These are phyloP conservation scores for Drosophila subsilvestris DNA, from an alignment of 2,888 invertebrate species.

Conservation along the genomic window DNA sequence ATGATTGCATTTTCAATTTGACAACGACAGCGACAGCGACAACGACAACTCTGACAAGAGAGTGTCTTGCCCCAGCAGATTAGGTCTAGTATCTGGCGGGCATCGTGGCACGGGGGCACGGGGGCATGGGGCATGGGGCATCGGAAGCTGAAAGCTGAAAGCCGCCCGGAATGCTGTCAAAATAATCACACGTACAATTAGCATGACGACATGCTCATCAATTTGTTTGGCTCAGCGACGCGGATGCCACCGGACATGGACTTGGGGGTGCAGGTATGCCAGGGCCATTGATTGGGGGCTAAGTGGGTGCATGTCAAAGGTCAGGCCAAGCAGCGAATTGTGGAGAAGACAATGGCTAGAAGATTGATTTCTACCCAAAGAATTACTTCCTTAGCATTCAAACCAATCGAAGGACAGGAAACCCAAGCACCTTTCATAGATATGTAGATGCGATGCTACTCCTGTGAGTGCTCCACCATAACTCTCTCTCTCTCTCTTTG, in stretches of 20 bases:
- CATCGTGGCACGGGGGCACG: constrained; percentile 8
- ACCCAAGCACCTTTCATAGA: too few relatives aligned
- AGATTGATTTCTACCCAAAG: background rate
- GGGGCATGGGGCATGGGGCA: background rate
- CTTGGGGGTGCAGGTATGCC: constrained; percentile 26
- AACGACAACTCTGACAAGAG: background rate
- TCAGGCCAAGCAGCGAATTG: too few relatives aligned
- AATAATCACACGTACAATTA: constrained; percentile 82
- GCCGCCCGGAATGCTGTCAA: constrained; percentile 66
- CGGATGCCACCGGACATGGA: too few relatives aligned
- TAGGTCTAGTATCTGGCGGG: background rate
- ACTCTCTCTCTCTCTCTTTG: too few relatives aligned
- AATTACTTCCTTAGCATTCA: background rate
- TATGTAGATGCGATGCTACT: too few relatives aligned
- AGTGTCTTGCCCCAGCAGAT: background rate
- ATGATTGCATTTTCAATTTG: constrained; percentile 81
- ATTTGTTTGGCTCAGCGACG: constrained; percentile 53
- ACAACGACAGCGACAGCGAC: constrained; percentile 53
- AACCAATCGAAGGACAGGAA: background rate
- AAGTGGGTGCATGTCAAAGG: background rate
- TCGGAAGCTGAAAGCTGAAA: constrained; percentile 23
- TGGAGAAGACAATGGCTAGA: background rate
- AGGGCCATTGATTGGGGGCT: constrained; percentile 3
- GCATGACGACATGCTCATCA: constrained; percentile 77
- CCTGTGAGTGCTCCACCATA: too few relatives aligned